Evolutionary conservation across 2,888 invertebrate species (phyloP), one percentile per base, ranked within the genome.

Genomic region (Nomada goodeniana): DNA sequence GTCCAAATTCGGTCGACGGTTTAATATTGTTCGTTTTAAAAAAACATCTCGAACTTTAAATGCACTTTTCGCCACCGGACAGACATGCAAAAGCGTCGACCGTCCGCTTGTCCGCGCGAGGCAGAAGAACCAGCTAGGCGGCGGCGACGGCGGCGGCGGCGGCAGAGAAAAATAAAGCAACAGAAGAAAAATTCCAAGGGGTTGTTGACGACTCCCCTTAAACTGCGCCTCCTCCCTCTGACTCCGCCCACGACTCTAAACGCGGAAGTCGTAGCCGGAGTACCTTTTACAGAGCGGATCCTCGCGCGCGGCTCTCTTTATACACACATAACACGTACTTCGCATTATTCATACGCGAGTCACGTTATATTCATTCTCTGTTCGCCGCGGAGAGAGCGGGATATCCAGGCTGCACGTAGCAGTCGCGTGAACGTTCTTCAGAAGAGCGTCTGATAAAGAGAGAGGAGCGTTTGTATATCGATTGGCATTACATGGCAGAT

Each of bases 401-500:
- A 13, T 29, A n/a, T 52, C 57, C 57, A 67, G 44, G 68, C 77
- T 72, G 76, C 61, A 61, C 63, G 61, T 65, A 63, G 29, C 71
- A 47, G 65, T 36, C 76, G 85, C 82, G 87, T 82, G 87, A 84
- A 84, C 80, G 85, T 80, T 81, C 82, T 82, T 82, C 84, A 87
- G 86, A 87, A 84, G 86, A 86, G 60, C 83, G 86, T 76, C 81
- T 26, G 47, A 75, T 52, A 23, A 53, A 60, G 26, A 69, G 76
- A 67, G 50, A 20, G 26, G 72, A 36, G 18, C 23, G 63, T 78
- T 71, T 82, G 47, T 78, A 84, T 89, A 89, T 89, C 87, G 89
- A 89, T 89, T 86, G 88, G 88, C 89, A 86, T 89, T 89, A 89
- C 89, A 82, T 83, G 82, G 89, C 89, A 87, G 88, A 89, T 89